phyloP scores from a whole-genome alignment of 2,113 vertebrate genomes.

The Perccottus glenii region DNA sequence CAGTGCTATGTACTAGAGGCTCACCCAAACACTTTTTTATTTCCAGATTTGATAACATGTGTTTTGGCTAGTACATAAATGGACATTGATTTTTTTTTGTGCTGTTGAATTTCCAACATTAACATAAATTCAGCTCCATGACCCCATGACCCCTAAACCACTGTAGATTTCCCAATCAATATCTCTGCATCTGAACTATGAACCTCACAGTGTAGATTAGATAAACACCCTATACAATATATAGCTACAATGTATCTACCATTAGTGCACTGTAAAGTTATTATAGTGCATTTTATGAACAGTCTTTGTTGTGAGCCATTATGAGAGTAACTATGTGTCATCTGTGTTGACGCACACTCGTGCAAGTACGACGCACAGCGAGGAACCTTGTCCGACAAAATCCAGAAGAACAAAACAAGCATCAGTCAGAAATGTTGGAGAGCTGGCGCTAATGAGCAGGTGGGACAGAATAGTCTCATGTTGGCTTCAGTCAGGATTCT shows the following conservation, averaged over 20 bases:
- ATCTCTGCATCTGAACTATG: no score
- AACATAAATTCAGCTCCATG: no score
- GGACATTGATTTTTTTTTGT: no score
- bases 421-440: slow-evolving; percentile 15
- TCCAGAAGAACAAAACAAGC: slow-evolving; percentile 11
- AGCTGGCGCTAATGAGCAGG: slow-evolving; percentile 30
- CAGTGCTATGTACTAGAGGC: no score
- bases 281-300: neutral
- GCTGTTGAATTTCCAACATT: no score
- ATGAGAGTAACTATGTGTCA: neutral
- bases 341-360: slow-evolving; percentile 3
- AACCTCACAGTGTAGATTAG: no score
- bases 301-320: neutral
- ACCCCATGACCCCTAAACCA: no score
- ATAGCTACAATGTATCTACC: neutral
- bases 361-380: neutral
- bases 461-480: slow-evolving; percentile 25
- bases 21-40: no score
- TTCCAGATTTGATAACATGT: no score
- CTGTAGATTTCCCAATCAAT: no score
- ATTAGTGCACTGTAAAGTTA: neutral
- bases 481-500: slow-evolving; percentile 10
- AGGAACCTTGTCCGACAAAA: slow-evolving; percentile 1
- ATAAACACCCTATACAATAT: no score
- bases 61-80: no score